Conservation (phyloP, 2,113 vertebrate species). For the Sebastes fasciatus region DNA sequence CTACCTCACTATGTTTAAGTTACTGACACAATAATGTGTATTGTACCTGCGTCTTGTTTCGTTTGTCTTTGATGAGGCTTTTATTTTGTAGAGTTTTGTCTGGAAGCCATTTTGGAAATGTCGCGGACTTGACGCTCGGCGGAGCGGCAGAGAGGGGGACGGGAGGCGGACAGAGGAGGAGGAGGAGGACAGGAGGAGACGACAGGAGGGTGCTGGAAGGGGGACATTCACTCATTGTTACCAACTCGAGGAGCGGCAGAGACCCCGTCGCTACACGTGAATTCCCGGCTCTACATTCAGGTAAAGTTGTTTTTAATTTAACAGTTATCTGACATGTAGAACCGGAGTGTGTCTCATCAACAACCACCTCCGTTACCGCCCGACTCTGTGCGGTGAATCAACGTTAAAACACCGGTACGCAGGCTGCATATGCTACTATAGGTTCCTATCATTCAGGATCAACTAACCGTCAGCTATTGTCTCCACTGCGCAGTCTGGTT, state of each 20-base stretch:
- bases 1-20: neutral
- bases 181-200: conserved; percentile 39
- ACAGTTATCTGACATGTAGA: neutral
- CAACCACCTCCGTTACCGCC: conserved; percentile 2
- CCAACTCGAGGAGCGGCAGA: conserved; percentile 53
- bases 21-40: neutral
- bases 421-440: neutral
- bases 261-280: conserved; percentile 52
- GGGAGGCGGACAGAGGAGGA: conserved; percentile 1
- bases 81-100: conserved; percentile 31
- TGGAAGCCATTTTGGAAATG: conserved; percentile 34
- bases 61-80: conserved; percentile 5
- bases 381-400: conserved; percentile 14
- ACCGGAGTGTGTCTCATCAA: neutral
- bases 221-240: conserved; percentile 76
- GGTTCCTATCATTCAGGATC: conserved; percentile 41
- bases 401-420: conserved; percentile 14
- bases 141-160: neutral
- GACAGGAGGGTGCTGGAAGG: conserved; percentile 24
- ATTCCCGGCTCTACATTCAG: conserved; percentile 32
- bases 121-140: neutral
- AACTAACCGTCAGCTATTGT: conserved; percentile 75
- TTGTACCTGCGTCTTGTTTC: neutral
- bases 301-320: conserved; percentile 62
- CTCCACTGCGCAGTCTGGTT: conserved; percentile 27